Conservation (phyloP, 2,888 invertebrate genomes). For the Erebia epiphron region DNA sequence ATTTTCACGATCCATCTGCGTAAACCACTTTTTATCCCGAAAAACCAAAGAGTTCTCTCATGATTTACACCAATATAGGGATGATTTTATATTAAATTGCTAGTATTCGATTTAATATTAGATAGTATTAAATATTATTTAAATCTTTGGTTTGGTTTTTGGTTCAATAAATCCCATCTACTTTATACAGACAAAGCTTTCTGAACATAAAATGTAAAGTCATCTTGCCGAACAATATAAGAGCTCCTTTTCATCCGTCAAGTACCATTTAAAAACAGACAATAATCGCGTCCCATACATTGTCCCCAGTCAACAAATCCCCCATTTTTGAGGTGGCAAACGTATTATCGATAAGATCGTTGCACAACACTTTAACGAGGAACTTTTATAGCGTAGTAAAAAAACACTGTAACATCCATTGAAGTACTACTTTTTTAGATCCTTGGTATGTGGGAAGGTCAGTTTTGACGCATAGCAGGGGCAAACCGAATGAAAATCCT, state of each 20-base stretch:
- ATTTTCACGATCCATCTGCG: background rate
- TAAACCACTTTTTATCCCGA: background rate
- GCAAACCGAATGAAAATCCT: no score
- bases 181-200: background rate
- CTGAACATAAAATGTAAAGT: conserved; percentile 36
- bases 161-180: background rate
- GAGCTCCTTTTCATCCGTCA: conserved; percentile 31
- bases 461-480: no score
- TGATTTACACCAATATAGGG: no score
- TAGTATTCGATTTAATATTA: background rate
- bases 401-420: conserved; percentile 41
- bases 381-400: conserved; percentile 1
- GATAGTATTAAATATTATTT: no score
- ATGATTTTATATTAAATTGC: no score
- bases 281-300: conserved; percentile 24
- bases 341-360: conserved; percentile 72
- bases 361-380: conserved; percentile 49
- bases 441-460: no score
- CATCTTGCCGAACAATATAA: conserved; percentile 33
- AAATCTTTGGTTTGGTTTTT: no score
- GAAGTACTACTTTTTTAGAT: conserved; percentile 22
- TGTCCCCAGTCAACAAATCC: conserved; percentile 29
- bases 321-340: conserved; percentile 47
- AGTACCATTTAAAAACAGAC: conserved; percentile 13
- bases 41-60: no score